Conservation (phyloP, 92 coral and sea anemone genomes). For the Phymanthus crucifer region DNA sequence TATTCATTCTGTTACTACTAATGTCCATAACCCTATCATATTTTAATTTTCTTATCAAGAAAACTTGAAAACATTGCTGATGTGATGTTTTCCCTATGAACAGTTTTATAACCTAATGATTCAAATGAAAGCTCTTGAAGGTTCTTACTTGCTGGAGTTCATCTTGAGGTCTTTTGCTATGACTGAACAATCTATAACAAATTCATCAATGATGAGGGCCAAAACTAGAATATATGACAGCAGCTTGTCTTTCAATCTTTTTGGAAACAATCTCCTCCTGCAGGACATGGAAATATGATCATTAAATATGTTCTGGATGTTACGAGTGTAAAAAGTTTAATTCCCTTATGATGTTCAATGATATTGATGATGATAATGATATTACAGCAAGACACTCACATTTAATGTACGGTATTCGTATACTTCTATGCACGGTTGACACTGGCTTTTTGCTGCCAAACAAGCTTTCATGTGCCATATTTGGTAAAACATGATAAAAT, state of each 20-base stretch:
- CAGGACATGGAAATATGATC: not conserved
- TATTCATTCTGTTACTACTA: too few species aligned
- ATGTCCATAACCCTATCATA: too few species aligned
- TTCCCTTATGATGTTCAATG: not conserved
- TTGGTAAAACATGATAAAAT: too few species aligned
- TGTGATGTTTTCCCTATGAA: not conserved
- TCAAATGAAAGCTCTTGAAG: not conserved
- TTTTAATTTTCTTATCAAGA: too few species aligned
- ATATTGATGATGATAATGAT: not conserved
- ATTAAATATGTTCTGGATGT: too few species aligned
- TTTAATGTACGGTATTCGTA: too few species aligned
- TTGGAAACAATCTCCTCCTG: conserved; percentile 87
- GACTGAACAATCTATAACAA: conserved; percentile 61
- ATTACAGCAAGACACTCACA: too few species aligned
- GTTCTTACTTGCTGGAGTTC: conserved; percentile 63
- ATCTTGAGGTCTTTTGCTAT: conserved; percentile 76
- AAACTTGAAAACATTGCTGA: too few species aligned
- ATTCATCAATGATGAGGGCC: conserved; percentile 86
- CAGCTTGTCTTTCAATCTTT: conserved; percentile 83
- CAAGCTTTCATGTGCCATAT: too few species aligned
- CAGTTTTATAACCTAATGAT: not conserved
- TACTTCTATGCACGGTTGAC: too few species aligned
- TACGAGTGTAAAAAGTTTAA: not conserved
- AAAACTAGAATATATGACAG: conserved; percentile 79
- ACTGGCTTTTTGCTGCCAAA: too few species aligned